phyloP scores from a whole-genome alignment of 2,797 vertebrate genomes.

The Echiichthys vipera region DNA sequence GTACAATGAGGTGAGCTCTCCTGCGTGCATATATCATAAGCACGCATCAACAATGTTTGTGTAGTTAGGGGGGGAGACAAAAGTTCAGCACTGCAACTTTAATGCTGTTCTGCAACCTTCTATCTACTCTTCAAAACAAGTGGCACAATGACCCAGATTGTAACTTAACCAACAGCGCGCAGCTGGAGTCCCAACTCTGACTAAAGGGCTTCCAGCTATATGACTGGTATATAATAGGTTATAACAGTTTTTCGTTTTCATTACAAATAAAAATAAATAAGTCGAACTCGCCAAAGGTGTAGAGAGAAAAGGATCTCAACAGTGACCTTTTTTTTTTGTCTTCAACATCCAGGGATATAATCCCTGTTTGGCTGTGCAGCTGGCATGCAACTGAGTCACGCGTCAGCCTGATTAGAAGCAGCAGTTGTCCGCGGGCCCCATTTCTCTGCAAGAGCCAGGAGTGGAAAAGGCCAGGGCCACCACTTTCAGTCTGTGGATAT shows the following conservation, averaged over 20 bases:
- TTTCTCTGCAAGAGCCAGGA: constrained; percentile 81
- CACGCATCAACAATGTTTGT: neutral
- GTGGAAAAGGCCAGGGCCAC: constrained; percentile 83
- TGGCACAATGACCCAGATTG: constrained; percentile 71
- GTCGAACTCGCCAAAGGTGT: constrained; percentile 68
- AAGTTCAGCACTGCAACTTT: neutral
- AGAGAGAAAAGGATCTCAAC: constrained; percentile 78
- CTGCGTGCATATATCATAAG: too few relatives aligned
- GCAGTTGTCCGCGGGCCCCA: constrained; percentile 79
- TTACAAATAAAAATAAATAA: constrained; percentile 66
- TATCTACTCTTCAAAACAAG: constrained; percentile 46
- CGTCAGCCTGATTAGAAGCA: constrained; percentile 88
- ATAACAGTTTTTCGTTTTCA: constrained; percentile 66
- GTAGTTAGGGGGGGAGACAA: neutral
- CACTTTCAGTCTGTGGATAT: constrained; percentile 78
- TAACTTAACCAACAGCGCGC: constrained; percentile 54
- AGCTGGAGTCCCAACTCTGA: constrained; percentile 52
- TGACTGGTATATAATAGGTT: constrained; percentile 45
- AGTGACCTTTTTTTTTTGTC: constrained; percentile 81
- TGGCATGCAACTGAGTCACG: constrained; percentile 87
- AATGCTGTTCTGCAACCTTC: constrained; percentile 21
- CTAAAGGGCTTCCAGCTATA: constrained; percentile 37
- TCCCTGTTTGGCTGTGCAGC: constrained; percentile 80
- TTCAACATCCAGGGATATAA: constrained; percentile 85
- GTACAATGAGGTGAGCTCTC: neutral